Base-by-base conservation (phyloP, 1,140 invertebrate genomes). In the Apis florea region DNA sequence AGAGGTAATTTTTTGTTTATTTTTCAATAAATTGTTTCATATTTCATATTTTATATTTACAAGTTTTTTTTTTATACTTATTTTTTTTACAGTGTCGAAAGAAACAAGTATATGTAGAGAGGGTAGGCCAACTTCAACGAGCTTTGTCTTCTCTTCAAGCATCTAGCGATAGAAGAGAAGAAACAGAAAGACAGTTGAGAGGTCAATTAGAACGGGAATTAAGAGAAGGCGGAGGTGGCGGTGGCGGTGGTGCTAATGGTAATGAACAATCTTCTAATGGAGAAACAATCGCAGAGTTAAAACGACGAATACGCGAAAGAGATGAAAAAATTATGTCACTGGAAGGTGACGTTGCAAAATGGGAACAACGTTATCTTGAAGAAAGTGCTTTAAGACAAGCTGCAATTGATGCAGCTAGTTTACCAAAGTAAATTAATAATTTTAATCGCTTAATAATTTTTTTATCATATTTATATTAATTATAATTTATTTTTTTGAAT, bases 361-460 rank as follows among this genome's bases (percentile, higher is more conserved):
- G 97, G 97, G 97, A 98, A 92, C 97, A 98, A 93, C 95, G 96
- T 67, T 98, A 97, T 93, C 93, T 98, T 12, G 97, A 98, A 92
- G 97, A 98, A 92, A 97, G 96, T 84, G 96, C 97, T 54, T 92
- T 97, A 76, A 93, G 97, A 64, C 97, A 98, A 93, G 96, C 97
- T 61, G 97, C 97, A 40, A 97, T 97, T 64, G 97, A 97, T 91
- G 97, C 97, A 73, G 97, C 97, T 63, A 97, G 96, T 91, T 96
- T 97, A 92, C 97, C 97, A 83, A 97, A 97, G 96, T 97, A 91
- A 93, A n/a, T 69, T 47, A 13, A 53, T 1, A 24, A 3, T 3
- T n/a, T 26, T 61, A 61, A 78, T 17, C 49, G 49, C 61, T 63
- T 59, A 10, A 24, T 74, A 21, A 19, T 76, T 51, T 26, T 51